Percentiles rank a stretch among this genome's conserved stretches.
These are phyloP conservation scores for Drosophila albomicans DNA, from an alignment of 1,140 invertebrate species.

Conservation along the genomic window DNA sequence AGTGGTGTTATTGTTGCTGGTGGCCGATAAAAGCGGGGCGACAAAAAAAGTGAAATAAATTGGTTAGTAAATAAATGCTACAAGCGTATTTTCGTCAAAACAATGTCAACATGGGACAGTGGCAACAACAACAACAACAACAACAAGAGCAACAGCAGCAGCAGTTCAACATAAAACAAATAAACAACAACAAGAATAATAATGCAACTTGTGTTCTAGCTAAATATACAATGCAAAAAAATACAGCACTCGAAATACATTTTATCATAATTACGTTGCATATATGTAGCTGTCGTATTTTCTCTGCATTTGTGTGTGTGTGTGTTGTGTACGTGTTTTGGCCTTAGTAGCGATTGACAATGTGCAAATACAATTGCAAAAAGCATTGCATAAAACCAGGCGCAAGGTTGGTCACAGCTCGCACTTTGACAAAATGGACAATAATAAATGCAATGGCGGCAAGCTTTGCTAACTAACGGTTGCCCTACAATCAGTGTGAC, in stretches of 20 bases:
- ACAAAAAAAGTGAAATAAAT: conserved; percentile 22
- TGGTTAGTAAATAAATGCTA: conserved; percentile 68
- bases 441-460: neutral
- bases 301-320: neutral
- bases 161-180: conserved; percentile 28
- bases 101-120: conserved; percentile 60
- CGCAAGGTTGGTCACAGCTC: conserved; percentile 25
- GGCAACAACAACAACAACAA: conserved; percentile 23
- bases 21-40: conserved; percentile 13
- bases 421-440: conserved; percentile 2
- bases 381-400: conserved; percentile 41
- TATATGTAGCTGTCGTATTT: neutral
- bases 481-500: neutral
- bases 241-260: conserved; percentile 16
- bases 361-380: conserved; percentile 4
- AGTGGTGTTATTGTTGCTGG: neutral
- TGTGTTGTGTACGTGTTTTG: conserved; percentile 5
- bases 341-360: conserved; percentile 2
- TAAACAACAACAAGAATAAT: conserved; percentile 27
- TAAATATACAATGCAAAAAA: conserved; percentile 19
- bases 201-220: conserved; percentile 39
- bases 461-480: neutral
- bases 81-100: conserved; percentile 70
- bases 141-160: neutral
- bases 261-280: conserved; percentile 36